Evolutionary conservation across 2,888 invertebrate species (phyloP).

Genomic region (Dryadula phaetusa): DNA sequence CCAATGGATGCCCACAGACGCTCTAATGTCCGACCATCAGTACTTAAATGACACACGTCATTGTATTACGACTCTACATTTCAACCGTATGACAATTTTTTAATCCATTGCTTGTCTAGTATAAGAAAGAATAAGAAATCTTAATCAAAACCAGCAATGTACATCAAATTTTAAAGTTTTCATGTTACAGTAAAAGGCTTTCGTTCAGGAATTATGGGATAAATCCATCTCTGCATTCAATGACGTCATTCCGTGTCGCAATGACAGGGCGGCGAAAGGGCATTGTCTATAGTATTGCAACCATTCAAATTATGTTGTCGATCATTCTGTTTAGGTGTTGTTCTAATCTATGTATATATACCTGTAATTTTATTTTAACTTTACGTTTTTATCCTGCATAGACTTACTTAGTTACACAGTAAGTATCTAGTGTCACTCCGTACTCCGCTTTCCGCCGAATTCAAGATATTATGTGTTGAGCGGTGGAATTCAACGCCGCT

Average conservation of each 20-base stretch:
- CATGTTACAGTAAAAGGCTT: conserved; percentile 53
- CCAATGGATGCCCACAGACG: conserved; percentile 78
- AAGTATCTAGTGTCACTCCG: no score
- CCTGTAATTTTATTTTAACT: not conserved
- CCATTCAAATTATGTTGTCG: conserved; percentile 36
- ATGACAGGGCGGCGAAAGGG: conserved; percentile 78
- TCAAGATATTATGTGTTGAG: no score
- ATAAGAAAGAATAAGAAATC: not conserved
- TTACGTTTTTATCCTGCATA: no score
- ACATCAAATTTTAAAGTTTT: conserved; percentile 35
- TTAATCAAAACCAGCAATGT: conserved; percentile 51
- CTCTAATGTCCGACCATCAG: conserved; percentile 82
- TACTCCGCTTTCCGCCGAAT: no score
- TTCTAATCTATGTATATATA: not conserved
- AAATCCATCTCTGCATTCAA: conserved; percentile 79
- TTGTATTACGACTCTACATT: conserved; percentile 62
- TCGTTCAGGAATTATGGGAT: conserved; percentile 79
- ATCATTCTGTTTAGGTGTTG: conserved; percentile 29
- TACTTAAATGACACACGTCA: conserved; percentile 80
- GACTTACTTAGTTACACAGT: no score
- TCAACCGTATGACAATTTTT: conserved; percentile 38
- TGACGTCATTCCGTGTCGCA: conserved; percentile 80
- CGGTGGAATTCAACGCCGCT: no score
- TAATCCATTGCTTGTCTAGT: conserved; percentile 52
- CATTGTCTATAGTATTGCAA: conserved; percentile 58